Base-by-base conservation (phyloP, 2,888 invertebrate genomes). In the Hyposoter didymator region DNA sequence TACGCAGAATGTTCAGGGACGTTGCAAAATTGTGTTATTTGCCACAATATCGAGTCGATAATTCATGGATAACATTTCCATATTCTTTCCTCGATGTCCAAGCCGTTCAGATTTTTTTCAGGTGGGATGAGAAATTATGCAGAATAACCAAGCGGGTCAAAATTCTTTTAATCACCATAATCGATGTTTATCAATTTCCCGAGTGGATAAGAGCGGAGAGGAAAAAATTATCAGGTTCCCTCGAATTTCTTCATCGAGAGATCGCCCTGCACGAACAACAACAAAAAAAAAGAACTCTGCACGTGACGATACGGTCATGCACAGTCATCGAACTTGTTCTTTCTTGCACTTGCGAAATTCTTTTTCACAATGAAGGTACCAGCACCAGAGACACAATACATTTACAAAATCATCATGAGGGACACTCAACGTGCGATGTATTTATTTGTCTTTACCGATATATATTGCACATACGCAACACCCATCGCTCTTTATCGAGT, bases 301-400 rank as follows among this genome's bases (percentile, higher is more conserved):
- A 62, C 76, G 64, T 72, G 49, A 82, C 76, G 45, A 66, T 45
- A n/a, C 49, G 43, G 22, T 52, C 52, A 70, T 62, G 39, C 45
- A 62, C 45, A 69, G 12, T 75, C 64, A 49, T 76, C 76, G 32
- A 76, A 43, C 39, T 55, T 55, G 52, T 72, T 19, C 22, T 73
- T 39, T 39, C 39, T 39, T 8, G 39, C 45, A 10, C 52, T 79
- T 69, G 59, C 47, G 80, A 76, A 76, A 84, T 84, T 39, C 7
- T 72, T 39, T 49, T 76, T 7, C 19, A 43, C 59, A 49, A 80
- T 43, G n/a, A 45, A 35, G 45, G 45, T 59, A 8, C 47, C 47
- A 47, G 39, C 43, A 47, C 17, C 0, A n/a, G n/a, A 19, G 28
- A 72, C 19, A 2, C 22, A 14, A 32, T 3, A 55, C 2, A 55